Percentiles rank a stretch among this genome's conserved stretches.
These are phyloP conservation scores for Cloeon dipterum DNA, from an alignment of 2,888 invertebrate species.

Conservation along the genomic window DNA sequence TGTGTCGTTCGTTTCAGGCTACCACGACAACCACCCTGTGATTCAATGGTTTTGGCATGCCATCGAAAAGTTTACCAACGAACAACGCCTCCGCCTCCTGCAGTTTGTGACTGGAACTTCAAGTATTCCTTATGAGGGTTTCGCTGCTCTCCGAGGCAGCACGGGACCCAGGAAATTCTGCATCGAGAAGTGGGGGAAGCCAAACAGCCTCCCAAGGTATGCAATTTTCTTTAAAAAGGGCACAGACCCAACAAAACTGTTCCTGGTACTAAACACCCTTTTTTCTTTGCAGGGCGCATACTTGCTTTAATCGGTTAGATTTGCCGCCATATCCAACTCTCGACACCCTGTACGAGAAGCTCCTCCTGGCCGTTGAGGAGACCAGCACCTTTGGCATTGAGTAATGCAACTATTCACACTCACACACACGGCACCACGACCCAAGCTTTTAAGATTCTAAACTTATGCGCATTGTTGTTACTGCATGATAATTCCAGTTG, in stretches of 20 bases:
- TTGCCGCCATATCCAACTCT: conserved; percentile 88
- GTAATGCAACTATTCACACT: too few species aligned
- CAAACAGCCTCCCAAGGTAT: conserved; percentile 71
- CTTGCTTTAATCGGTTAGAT: conserved; percentile 93
- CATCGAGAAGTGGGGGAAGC: conserved; percentile 92
- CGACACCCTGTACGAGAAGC: conserved; percentile 74
- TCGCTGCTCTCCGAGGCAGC: conserved; percentile 80
- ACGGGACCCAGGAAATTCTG: conserved; percentile 91
- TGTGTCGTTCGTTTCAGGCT: conserved; percentile 28
- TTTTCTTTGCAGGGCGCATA: conserved; percentile 49
- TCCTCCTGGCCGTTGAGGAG: conserved; percentile 82
- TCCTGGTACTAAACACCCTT: neutral
- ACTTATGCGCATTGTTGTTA: too few species aligned
- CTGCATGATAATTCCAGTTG: too few species aligned
- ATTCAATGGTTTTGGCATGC: conserved; percentile 97
- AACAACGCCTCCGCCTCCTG: conserved; percentile 71
- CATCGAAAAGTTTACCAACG: conserved; percentile 84
- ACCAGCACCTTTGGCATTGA: conserved; percentile 93
- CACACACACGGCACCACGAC: too few species aligned
- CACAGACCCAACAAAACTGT: too few species aligned
- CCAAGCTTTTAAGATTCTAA: too few species aligned
- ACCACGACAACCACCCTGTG: conserved; percentile 85
- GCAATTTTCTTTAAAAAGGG: too few species aligned
- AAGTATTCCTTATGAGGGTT: conserved; percentile 94
- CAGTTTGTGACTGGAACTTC: conserved; percentile 98